Evolutionary conservation across 1,140 invertebrate species (phyloP), one percentile per base, ranked within the genome.

Genomic region (Eriosoma lanigerum): DNA sequence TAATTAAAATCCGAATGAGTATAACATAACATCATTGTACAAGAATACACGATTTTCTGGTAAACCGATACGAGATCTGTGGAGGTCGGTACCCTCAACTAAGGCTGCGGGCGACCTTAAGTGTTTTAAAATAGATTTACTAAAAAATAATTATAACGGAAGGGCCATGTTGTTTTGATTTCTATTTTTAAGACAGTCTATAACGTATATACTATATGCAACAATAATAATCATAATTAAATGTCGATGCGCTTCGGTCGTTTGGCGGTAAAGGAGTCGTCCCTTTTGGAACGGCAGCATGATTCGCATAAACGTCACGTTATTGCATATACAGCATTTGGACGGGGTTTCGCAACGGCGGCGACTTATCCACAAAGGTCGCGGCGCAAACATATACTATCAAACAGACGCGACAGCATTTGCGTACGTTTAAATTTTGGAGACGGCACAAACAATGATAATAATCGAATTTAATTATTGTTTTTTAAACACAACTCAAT

Each of bases 291-390:
- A 48, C 56, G 15, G 75, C 75, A 78, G 38, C 54, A 60, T 1
- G 75, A 62, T 38, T 58, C 75, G 24, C 75, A 62, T 56, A 38
- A 10, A 17, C 56, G 54, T 56, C 21, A 38, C 0, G 21, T 60
- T 72, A 26, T 72, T 78, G 75, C 75, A 48, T 62, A 29, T 24
- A 19, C 56, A 38, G 75, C 75, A 60, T 78, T 78, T 78, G 75
- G 44, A 58, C 38, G 75, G 75, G 56, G 75, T n/a, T n/a, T 1
- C 8, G 19, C 9, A 1, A 3, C 46, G 52, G n/a, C 17, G 13
- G 26, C 6, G 15, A 3, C 1, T 2, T 5, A 5, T 0, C 17
- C 64, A 24, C 68, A 78, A 78, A 78, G 75, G 75, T 60, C 44
- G 75, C 2, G 29, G 72, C 72, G 72, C 72, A 0, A 3, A 8